Evolutionary conservation across 1,140 invertebrate genomes (phyloP).

Genomic region (Pectinophora gossypiella): DNA sequence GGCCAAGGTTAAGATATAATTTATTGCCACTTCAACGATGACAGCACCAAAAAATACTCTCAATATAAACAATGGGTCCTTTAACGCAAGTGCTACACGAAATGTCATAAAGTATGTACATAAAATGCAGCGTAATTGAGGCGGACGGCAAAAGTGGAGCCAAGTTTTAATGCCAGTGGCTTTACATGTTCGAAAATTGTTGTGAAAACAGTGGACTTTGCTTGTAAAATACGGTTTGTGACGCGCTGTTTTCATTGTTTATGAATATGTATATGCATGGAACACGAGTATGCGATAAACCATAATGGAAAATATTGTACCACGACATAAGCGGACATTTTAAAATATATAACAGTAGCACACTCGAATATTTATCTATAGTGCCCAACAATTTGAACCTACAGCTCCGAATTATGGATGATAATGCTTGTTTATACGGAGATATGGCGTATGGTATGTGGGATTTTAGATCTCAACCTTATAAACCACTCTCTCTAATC

Average conservation of each 20-base stretch:
- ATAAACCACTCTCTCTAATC: neutral
- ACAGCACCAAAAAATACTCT: constrained; percentile 48
- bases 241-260: neutral
- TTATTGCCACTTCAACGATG: constrained; percentile 65
- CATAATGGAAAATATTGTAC: too few relatives aligned
- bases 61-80: constrained; percentile 55
- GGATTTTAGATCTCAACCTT: too few relatives aligned
- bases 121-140: constrained; percentile 12
- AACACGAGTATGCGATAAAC: too few relatives aligned
- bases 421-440: too few relatives aligned
- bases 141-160: constrained; percentile 12
- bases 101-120: constrained; percentile 10
- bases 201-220: constrained; percentile 2
- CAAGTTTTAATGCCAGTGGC: constrained; percentile 6
- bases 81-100: constrained; percentile 11
- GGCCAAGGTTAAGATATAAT: constrained; percentile 69
- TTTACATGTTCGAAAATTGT: constrained; percentile 9
- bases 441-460: too few relatives aligned
- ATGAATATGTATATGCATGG: neutral
- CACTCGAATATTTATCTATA: too few relatives aligned
- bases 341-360: too few relatives aligned
- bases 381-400: too few relatives aligned
- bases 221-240: neutral
- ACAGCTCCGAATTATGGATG: too few relatives aligned
- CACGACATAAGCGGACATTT: too few relatives aligned